phyloP scores from a whole-genome alignment of 2,113 vertebrate genomes.

The Aegithalos caudatus region DNA sequence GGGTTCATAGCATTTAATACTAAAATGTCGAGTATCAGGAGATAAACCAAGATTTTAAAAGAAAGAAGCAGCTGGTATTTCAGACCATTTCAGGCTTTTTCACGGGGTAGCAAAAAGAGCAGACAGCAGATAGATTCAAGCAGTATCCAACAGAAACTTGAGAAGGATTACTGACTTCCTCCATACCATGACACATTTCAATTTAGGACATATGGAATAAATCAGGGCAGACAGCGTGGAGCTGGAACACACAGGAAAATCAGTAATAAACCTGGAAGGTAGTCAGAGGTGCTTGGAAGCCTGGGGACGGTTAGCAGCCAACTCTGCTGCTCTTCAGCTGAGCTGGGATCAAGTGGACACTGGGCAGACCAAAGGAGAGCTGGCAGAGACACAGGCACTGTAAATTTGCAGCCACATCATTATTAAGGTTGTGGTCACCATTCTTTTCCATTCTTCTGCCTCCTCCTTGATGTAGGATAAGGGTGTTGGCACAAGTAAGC shows the following conservation, averaged over 20 bases:
- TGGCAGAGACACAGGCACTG: background rate
- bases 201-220: slow-evolving; percentile 31
- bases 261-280: background rate
- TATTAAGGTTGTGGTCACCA: background rate
- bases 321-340: background rate
- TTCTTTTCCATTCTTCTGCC: background rate
- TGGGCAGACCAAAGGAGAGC: background rate
- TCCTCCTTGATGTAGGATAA: background rate
- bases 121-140: background rate
- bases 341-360: background rate
- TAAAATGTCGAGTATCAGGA: background rate
- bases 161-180: slow-evolving; percentile 37
- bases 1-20: background rate
- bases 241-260: background rate
- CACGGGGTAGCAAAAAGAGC: background rate
- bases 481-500: background rate
- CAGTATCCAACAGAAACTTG: background rate
- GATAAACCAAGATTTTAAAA: background rate
- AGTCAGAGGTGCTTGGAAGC: background rate
- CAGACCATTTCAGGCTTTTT: background rate
- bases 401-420: background rate
- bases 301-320: background rate
- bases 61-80: background rate
- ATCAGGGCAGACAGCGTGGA: background rate
- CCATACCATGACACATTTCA: slow-evolving; percentile 21